These are phyloP conservation scores for Sturmia bella DNA, from an alignment of 2,888 invertebrate species.

Conservation along the genomic window DNA sequence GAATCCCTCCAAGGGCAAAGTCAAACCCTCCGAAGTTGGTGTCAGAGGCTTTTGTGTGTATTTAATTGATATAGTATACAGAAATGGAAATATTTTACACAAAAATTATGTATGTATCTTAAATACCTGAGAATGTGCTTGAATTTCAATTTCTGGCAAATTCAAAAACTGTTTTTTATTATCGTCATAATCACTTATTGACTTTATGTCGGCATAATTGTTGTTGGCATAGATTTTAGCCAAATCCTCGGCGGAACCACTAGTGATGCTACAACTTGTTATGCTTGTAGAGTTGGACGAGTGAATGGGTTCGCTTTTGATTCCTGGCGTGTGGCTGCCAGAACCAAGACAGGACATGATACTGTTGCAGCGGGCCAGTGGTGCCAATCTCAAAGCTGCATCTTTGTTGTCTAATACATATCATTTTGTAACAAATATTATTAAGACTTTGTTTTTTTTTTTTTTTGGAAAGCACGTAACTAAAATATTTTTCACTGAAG, in stretches of 20 bases:
- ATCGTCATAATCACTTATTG: constrained; percentile 72
- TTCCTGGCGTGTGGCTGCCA: constrained; percentile 91
- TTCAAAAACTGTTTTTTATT: constrained; percentile 49
- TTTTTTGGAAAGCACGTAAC: constrained; percentile 47
- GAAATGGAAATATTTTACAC: not conserved
- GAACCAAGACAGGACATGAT: constrained; percentile 85
- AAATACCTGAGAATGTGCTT: constrained; percentile 69
- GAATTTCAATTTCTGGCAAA: constrained; percentile 60
- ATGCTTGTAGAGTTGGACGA: constrained; percentile 53
- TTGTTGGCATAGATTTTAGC: constrained; percentile 39
- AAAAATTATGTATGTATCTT: not conserved
- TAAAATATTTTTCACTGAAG: constrained; percentile 34
- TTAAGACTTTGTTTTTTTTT: no score
- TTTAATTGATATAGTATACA: not conserved
- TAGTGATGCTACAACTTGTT: constrained; percentile 66
- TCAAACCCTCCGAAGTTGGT: constrained; percentile 90
- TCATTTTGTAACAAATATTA: constrained; percentile 11
- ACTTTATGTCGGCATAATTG: constrained; percentile 75
- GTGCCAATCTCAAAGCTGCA: constrained; percentile 77
- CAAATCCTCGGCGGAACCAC: constrained; percentile 48
- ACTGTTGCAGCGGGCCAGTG: constrained; percentile 84
- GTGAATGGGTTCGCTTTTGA: constrained; percentile 82
- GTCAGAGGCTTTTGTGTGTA: constrained; percentile 84
- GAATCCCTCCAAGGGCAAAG: constrained; percentile 92
- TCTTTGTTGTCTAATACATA: constrained; percentile 39